Conservation (phyloP, 2,113 vertebrate species). For the Probosciger aterrimus region DNA sequence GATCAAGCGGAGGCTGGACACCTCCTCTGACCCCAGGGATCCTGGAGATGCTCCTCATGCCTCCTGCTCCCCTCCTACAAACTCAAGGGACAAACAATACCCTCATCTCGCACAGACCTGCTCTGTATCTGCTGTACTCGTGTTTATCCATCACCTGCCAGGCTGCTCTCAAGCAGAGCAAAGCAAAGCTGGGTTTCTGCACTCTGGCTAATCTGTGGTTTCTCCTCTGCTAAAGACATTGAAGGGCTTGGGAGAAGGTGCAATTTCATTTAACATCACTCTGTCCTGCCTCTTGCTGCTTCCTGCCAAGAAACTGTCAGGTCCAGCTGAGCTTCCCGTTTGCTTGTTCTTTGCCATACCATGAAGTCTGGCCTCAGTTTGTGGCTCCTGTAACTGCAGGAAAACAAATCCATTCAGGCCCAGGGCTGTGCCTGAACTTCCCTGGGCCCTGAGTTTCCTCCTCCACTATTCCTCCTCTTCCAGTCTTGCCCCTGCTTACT, state of each 20-base stretch:
- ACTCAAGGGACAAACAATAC: background rate
- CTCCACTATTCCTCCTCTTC: background rate
- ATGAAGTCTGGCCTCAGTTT: constrained; percentile 50
- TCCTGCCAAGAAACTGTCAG: constrained; percentile 57
- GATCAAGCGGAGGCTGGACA: background rate
- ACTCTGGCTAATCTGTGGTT: background rate
- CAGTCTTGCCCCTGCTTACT: background rate
- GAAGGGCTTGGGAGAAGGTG: constrained; percentile 28
- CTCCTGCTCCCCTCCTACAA: background rate
- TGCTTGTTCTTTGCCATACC: constrained; percentile 59
- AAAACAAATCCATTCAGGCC: constrained; percentile 21
- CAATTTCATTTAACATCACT: background rate
- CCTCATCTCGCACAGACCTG: background rate
- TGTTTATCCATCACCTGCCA: background rate
- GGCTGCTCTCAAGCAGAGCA: background rate
- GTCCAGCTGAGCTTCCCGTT: constrained; percentile 4
- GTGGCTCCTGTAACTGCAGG: constrained; percentile 9
- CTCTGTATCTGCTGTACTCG: rapidly evolving
- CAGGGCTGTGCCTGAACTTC: background rate
- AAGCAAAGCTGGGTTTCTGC: background rate
- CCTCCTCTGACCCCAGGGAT: background rate
- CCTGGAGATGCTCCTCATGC: background rate
- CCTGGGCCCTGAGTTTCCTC: background rate
- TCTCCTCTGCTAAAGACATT: constrained; percentile 21
- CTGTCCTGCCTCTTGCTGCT: constrained; percentile 17